Conservation (phyloP, 2,797 vertebrate genomes). For the Falco naumanni region DNA sequence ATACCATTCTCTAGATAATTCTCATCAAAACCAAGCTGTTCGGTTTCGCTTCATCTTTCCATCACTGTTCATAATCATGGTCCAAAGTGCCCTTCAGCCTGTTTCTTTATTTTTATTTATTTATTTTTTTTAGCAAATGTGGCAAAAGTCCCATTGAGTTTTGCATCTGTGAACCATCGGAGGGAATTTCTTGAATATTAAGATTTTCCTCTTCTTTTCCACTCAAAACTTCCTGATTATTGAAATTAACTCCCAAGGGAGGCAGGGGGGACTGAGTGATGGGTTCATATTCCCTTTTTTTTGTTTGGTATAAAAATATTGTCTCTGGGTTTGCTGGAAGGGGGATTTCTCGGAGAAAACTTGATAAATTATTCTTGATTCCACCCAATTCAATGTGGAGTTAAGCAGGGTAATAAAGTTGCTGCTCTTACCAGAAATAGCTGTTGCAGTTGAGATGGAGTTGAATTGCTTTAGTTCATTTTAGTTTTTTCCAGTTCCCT, state of each 20-base stretch:
- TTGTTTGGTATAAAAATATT: neutral
- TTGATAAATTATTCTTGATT: neutral
- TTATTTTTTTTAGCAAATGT: neutral
- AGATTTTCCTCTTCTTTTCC: neutral
- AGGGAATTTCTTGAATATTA: neutral
- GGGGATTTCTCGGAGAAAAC: neutral
- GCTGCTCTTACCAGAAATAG: conserved; percentile 4
- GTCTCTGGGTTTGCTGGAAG: neutral
- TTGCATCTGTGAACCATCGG: neutral
- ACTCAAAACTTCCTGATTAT: neutral
- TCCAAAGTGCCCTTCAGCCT: neutral
- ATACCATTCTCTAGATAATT: neutral
- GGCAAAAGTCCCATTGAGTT: neutral
- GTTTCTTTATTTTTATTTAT: neutral
- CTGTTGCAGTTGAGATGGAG: neutral
- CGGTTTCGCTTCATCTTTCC: neutral
- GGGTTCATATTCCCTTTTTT: neutral
- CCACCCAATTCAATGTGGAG: neutral
- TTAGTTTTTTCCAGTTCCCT: neutral
- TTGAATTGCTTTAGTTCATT: neutral
- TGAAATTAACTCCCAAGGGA: neutral
- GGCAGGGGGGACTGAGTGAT: neutral
- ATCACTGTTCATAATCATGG: neutral
- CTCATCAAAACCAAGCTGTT: neutral
- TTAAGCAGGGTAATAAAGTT: conserved; percentile 6